These are phyloP conservation scores for Chironomus tepperi DNA, from an alignment of 1,140 invertebrate genomes.

Conservation along the genomic window DNA sequence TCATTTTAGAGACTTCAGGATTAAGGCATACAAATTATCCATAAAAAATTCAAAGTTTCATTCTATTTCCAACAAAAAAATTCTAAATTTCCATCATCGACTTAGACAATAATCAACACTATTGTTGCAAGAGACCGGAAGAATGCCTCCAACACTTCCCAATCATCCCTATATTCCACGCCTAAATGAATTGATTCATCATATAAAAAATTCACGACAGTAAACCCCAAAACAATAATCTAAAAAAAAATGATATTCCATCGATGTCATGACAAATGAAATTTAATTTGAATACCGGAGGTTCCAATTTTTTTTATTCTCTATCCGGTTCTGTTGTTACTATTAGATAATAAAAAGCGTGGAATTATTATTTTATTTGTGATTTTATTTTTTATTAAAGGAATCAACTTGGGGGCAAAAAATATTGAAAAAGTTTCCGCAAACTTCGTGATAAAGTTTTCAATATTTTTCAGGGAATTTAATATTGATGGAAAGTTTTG, in stretches of 20 bases:
- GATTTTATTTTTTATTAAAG: too few species aligned
- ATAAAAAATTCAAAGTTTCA: too few species aligned
- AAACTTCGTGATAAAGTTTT: too few species aligned
- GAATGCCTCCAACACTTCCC: neutral
- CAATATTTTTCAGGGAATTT: too few species aligned
- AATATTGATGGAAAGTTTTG: too few species aligned
- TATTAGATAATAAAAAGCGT: neutral
- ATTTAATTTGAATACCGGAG: neutral
- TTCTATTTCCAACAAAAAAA: too few species aligned
- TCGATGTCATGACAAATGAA: neutral
- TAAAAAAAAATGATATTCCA: neutral
- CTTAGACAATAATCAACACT: neutral
- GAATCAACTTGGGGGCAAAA: neutral
- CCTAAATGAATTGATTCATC: neutral
- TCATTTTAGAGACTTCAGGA: too few species aligned
- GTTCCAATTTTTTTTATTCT: neutral
- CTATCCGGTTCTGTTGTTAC: neutral
- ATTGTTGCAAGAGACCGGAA: neutral
- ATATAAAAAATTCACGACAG: neutral
- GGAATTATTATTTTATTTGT: neutral
- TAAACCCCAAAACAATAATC: neutral
- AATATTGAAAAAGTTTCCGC: neutral
- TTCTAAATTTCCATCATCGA: too few species aligned
- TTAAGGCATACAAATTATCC: too few species aligned
- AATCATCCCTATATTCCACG: neutral